These are phyloP conservation scores for Hydrolagus colliei DNA, from an alignment of 2,797 vertebrate genomes.

Conservation along the genomic window DNA sequence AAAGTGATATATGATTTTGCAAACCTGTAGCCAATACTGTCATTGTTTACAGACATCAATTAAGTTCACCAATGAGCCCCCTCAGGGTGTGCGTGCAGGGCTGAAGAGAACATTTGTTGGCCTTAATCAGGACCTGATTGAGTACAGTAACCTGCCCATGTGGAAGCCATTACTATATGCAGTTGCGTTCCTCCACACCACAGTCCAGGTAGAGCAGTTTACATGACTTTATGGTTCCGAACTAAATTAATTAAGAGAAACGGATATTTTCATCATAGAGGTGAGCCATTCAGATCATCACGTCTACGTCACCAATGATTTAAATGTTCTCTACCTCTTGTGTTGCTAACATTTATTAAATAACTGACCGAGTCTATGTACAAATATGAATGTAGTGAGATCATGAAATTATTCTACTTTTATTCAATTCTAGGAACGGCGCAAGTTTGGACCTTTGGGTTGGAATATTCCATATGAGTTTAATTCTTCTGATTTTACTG, in stretches of 20 bases:
- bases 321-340: too few relatives aligned
- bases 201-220: constrained; percentile 54
- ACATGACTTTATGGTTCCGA: too few relatives aligned
- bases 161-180: constrained; percentile 76
- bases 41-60: constrained; percentile 45
- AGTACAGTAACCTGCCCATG: constrained; percentile 59
- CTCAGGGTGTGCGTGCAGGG: constrained; percentile 68
- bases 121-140: constrained; percentile 68
- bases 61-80: constrained; percentile 77
- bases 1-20: neutral
- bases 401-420: constrained; percentile 7
- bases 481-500: constrained; percentile 59
- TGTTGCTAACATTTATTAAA: too few relatives aligned
- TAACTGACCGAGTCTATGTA: too few relatives aligned
- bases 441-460: constrained; percentile 64
- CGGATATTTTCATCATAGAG: too few relatives aligned
- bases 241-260: too few relatives aligned
- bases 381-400: neutral
- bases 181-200: constrained; percentile 72
- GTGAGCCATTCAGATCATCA: too few relatives aligned
- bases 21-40: neutral
- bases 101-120: constrained; percentile 69
- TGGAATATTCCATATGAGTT: constrained; percentile 70
- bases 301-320: too few relatives aligned
- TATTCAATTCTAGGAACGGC: constrained; percentile 52